These are phyloP conservation scores for Ceratina japonica DNA, from an alignment of 1,140 invertebrate genomes.

Conservation along the genomic window DNA sequence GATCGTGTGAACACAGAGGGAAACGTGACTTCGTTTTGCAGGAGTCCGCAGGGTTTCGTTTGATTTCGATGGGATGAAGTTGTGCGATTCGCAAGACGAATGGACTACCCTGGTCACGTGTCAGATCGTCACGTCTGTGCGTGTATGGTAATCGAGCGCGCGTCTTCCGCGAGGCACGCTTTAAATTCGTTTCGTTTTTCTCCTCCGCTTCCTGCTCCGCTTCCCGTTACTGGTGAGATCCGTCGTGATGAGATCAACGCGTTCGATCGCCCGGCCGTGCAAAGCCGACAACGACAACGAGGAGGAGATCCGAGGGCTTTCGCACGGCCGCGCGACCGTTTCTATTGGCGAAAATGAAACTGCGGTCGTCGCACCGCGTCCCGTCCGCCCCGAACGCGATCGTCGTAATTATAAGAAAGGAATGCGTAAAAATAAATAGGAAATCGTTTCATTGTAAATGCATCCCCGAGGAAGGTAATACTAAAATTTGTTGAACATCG, in stretches of 20 bases:
- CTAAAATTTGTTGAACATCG: background rate
- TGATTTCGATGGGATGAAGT: conserved; percentile 7
- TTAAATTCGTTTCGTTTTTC: background rate
- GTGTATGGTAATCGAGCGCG: background rate
- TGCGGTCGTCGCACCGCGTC: background rate
- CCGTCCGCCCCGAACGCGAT: no score
- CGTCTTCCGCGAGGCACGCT: conserved; percentile 13
- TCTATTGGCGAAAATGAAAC: no score
- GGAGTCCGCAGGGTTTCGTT: background rate
- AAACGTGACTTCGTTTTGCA: conserved; percentile 7
- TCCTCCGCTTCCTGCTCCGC: background rate
- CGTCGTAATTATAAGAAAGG: background rate
- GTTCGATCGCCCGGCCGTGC: conserved; percentile 9
- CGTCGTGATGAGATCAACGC: conserved; percentile 24
- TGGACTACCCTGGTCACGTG: conserved; percentile 24
- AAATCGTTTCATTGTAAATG: background rate
- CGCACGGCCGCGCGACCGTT: background rate
- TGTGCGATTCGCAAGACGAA: conserved; percentile 4
- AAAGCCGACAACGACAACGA: background rate
- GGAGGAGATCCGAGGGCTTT: background rate
- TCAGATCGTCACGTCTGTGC: background rate
- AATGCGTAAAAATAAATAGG: background rate
- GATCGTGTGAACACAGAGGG: conserved; percentile 5
- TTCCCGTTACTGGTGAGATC: conserved; percentile 8
- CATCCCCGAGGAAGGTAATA: no score